These are phyloP conservation scores for Galeopsomyia nigrocyanea DNA, from an alignment of 2,888 invertebrate genomes.

Conservation along the genomic window DNA sequence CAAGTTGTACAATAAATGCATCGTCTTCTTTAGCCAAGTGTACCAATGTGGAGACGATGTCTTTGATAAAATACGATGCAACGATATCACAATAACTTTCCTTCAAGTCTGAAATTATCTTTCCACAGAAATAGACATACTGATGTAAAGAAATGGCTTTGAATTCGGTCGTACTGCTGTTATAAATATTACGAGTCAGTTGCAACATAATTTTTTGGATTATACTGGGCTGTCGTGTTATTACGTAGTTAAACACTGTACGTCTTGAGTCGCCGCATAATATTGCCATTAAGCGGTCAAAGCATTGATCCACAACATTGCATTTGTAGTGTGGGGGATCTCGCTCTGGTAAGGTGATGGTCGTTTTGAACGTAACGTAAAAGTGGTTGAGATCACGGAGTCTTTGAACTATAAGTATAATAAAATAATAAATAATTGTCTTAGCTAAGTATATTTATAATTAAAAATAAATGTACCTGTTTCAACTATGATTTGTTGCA, in stretches of 20 bases:
- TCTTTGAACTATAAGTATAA: slow-evolving; percentile 57
- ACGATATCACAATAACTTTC: slow-evolving; percentile 66
- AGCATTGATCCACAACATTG: slow-evolving; percentile 65
- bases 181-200: slow-evolving; percentile 70
- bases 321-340: slow-evolving; percentile 69
- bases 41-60: slow-evolving; percentile 71
- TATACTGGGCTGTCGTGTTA: slow-evolving; percentile 67
- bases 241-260: slow-evolving; percentile 62
- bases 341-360: slow-evolving; percentile 62
- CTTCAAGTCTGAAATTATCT: slow-evolving; percentile 66
- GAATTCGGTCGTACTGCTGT: slow-evolving; percentile 63
- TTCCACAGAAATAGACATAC: slow-evolving; percentile 71
- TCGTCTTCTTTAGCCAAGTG: slow-evolving; percentile 69
- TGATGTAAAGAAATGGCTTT: slow-evolving; percentile 73
- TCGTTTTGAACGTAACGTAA: slow-evolving; percentile 66
- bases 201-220: slow-evolving; percentile 72
- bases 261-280: slow-evolving; percentile 56
- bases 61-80: slow-evolving; percentile 73
- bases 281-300: slow-evolving; percentile 70
- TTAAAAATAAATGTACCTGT: slow-evolving; percentile 48
- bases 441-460: neutral
- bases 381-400: slow-evolving; percentile 68
- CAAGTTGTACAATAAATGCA: slow-evolving; percentile 56
- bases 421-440: slow-evolving; percentile 1
- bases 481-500: slow-evolving; percentile 62